These are phyloP conservation scores for Drosophila bifasciata DNA, from an alignment of 1,140 invertebrate genomes.

Conservation along the genomic window DNA sequence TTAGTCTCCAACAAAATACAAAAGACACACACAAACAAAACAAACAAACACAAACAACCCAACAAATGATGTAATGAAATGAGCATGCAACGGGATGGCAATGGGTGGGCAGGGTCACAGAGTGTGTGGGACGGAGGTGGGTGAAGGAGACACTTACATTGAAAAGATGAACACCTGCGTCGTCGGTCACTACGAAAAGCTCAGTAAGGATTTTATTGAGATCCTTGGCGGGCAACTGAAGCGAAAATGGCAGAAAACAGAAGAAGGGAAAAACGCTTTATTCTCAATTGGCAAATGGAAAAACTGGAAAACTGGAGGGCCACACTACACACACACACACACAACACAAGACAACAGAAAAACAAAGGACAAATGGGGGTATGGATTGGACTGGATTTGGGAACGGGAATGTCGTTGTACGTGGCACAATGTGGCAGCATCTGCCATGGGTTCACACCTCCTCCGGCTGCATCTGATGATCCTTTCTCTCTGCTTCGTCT, in stretches of 20 bases:
- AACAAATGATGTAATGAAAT: conserved; percentile 31
- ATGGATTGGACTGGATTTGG: background rate
- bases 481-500: background rate
- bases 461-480: conserved; percentile 12
- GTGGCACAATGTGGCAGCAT: background rate
- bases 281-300: conserved; percentile 30
- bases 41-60: conserved; percentile 46
- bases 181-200: conserved; percentile 54
- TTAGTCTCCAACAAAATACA: conserved; percentile 47
- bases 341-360: background rate
- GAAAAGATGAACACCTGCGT: conserved; percentile 61
- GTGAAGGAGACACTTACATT: conserved; percentile 61
- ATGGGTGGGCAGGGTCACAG: background rate
- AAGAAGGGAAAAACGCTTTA: conserved; percentile 44
- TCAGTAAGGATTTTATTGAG: conserved; percentile 37
- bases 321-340: conserved; percentile 31
- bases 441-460: conserved; percentile 51
- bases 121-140: background rate
- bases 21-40: conserved; percentile 45
- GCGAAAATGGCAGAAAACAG: conserved; percentile 41
- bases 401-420: background rate
- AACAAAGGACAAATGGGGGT: background rate
- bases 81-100: background rate
- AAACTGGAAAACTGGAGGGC: conserved; percentile 12
- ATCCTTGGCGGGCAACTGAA: conserved; percentile 58